Percentiles rank a stretch among this genome's conserved stretches.
phyloP scores from a whole-genome alignment of 2,888 invertebrate genomes.

The Troides aeacus region DNA sequence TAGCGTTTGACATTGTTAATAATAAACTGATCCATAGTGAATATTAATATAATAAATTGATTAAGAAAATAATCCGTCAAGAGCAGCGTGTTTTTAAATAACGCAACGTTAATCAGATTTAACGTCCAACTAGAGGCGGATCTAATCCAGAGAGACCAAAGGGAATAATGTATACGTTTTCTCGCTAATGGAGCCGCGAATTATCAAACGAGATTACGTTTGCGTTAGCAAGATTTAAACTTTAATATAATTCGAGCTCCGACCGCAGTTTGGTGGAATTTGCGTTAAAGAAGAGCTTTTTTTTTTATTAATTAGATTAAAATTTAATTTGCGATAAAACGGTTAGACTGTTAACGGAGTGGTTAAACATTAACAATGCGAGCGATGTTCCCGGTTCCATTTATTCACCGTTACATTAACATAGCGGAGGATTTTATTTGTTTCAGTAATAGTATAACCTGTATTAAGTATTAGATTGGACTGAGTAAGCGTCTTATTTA shows the following conservation, averaged over 20 bases:
- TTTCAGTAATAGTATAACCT: neutral
- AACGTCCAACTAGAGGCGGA: constrained; percentile 49
- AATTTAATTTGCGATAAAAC: neutral
- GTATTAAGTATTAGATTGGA: neutral
- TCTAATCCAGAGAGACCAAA: constrained; percentile 62
- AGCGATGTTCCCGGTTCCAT: neutral
- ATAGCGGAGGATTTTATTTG: neutral
- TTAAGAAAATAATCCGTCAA: constrained; percentile 9
- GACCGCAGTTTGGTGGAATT: constrained; percentile 13
- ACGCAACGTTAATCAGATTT: constrained; percentile 62
- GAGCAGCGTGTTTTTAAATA: constrained; percentile 18
- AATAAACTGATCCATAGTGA: neutral
- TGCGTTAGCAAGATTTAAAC: constrained; percentile 60
- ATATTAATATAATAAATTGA: neutral
- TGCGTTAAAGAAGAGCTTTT: neutral
- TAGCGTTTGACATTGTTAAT: neutral
- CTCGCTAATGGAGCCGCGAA: constrained; percentile 66
- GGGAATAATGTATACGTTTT: constrained; percentile 72
- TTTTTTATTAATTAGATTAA: neutral
- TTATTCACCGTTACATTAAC: neutral
- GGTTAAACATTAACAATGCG: neutral
- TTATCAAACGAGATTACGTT: constrained; percentile 71
- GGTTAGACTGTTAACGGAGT: neutral
- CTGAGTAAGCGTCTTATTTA: neutral
- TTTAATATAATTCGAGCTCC: constrained; percentile 24